Evolutionary conservation across 64 coral and sea anemone genomes (phyloP), one percentile per base, ranked within the genome.

Genomic region (Porites australiensis): DNA sequence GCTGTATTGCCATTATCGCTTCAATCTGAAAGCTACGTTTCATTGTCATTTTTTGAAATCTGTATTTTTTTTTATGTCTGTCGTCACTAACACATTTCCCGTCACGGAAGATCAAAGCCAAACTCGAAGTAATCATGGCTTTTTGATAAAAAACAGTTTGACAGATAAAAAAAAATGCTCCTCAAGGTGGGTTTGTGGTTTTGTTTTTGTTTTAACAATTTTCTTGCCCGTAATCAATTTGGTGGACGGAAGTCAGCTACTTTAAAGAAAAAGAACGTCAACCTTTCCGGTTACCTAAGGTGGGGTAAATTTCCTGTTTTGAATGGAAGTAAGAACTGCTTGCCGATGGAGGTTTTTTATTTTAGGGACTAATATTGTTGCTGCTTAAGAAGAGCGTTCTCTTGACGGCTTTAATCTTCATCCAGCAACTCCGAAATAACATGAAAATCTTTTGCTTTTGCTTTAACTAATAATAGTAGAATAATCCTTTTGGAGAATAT

Each of bases 201-300:
- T 76, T 76, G 45, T 69, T 83, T 68, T 57, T 57, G 7, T 55
- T 57, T 57, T 57, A 12, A 13, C 13, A 12, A 8, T 3, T 21
- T 84, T 16, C 69, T 84, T 84, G 61, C 23, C 69, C 61, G 63
- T 19, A 46, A 84, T 84, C 61, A 84, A 84, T 84, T 84, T 83
- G 44, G 16, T 68, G 16, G 47, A 10, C 81, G 81, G 81, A 84
- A 84, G 63, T 63, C 2, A 68, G 44, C 81, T 62, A 43, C 78
- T 62, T 45, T 71, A 71, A 5, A 12, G n/a, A 12, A 71, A 57
- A 9, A 1, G 7, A 37, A 11, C 23, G 58, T 61, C 23, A 13
- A 60, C 46, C 27, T 62, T 84, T 84, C 58, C 62, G 63, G 81
- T 84, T 65, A 44, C 5, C 7, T 21, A 57, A 11, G 55, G 61